Percentiles rank a stretch among this genome's conserved stretches.
phyloP scores from a whole-genome alignment of 2,113 vertebrate species.

The Cyprinodon brontotheroides region DNA sequence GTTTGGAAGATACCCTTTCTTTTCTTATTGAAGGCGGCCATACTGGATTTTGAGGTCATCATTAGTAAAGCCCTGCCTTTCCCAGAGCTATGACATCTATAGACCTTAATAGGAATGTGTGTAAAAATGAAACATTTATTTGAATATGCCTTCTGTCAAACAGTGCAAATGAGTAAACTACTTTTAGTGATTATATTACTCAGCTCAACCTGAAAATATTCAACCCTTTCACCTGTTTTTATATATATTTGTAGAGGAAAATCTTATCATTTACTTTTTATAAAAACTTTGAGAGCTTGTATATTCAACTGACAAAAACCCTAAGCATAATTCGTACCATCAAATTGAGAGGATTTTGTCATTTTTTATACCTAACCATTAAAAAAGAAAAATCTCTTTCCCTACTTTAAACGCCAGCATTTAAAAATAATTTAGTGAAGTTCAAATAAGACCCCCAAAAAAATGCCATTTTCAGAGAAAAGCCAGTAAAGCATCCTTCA shows the following conservation, averaged over 20 bases:
- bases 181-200: too few relatives aligned
- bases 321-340: not conserved
- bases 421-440: not conserved
- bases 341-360: not conserved
- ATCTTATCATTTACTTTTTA: too few relatives aligned
- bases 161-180: not conserved
- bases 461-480: not conserved
- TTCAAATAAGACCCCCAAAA: too few relatives aligned
- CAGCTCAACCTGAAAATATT: too few relatives aligned
- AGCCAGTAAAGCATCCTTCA: not conserved
- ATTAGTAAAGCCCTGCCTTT: not conserved
- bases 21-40: not conserved
- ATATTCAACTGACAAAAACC: not conserved
- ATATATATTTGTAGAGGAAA: too few relatives aligned
- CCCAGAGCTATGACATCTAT: not conserved
- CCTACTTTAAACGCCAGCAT: not conserved
- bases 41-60: not conserved
- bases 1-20: not conserved
- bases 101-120: not conserved
- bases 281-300: too few relatives aligned
- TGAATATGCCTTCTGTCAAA: not conserved
- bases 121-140: not conserved
- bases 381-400: not conserved
- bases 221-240: too few relatives aligned
- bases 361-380: not conserved